phyloP scores from a whole-genome alignment of 2,888 invertebrate genomes.

The Griposia aprilina region DNA sequence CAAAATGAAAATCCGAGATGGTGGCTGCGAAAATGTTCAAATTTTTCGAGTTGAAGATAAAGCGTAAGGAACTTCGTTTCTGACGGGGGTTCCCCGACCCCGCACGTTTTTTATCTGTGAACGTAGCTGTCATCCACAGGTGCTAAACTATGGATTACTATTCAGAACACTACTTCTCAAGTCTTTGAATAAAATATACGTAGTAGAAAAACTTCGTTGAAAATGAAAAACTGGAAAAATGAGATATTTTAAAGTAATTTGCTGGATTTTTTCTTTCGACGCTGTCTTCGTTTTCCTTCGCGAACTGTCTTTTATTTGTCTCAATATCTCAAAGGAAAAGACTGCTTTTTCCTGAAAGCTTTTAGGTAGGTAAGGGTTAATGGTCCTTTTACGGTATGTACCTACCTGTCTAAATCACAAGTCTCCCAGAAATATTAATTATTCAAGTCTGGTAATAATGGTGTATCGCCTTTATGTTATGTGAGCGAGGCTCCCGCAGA shows the following conservation, averaged over 20 bases:
- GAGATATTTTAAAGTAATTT: conserved; percentile 31
- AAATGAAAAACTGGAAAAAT: conserved; percentile 18
- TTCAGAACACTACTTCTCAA: conserved; percentile 20
- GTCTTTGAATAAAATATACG: conserved; percentile 36
- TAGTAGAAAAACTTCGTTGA: conserved; percentile 24
- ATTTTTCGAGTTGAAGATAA: no score
- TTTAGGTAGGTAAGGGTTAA: not conserved
- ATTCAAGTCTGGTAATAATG: not conserved
- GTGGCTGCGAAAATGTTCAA: no score
- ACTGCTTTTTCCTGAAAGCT: not conserved
- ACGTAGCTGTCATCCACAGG: conserved; percentile 19
- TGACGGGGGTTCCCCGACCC: no score
- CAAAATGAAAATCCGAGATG: no score
- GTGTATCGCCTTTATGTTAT: no score
- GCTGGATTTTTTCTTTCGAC: conserved; percentile 3
- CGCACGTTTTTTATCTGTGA: conserved; percentile 35
- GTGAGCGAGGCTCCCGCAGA: no score
- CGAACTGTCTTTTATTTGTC: not conserved
- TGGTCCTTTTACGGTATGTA: not conserved
- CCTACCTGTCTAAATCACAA: not conserved
- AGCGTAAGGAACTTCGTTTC: no score
- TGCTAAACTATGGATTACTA: conserved; percentile 34
- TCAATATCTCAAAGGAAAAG: not conserved
- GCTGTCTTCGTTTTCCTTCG: conserved; percentile 15
- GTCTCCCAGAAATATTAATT: not conserved